These are phyloP conservation scores for Xenotilapia flavipinnis DNA, from an alignment of 2,113 vertebrate genomes.

Conservation along the genomic window DNA sequence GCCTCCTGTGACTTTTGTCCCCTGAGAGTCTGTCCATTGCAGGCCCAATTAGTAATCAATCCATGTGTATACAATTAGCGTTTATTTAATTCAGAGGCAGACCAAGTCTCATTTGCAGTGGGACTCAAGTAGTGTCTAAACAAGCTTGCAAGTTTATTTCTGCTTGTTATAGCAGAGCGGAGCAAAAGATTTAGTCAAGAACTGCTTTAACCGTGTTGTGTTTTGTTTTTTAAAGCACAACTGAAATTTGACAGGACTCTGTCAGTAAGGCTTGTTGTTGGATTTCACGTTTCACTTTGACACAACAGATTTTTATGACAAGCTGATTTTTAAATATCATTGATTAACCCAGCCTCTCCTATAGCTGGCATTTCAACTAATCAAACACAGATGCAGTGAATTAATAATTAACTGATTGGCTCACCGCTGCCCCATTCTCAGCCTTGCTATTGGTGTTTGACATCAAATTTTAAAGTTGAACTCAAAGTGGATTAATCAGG, in stretches of 20 bases:
- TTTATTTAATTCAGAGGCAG: neutral
- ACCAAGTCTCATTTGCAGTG: neutral
- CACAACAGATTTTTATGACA: neutral
- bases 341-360: neutral
- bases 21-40: neutral
- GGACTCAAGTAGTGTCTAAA: neutral
- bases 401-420: neutral
- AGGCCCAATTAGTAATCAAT: neutral
- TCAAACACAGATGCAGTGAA: neutral
- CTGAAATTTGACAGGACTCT: neutral
- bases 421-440: neutral
- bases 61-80: neutral
- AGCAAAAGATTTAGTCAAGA: neutral
- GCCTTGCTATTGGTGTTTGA: neutral
- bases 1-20: neutral
- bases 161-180: neutral
- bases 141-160: neutral
- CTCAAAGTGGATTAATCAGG: neutral
- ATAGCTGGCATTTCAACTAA: neutral
- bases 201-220: neutral
- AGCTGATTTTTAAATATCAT: neutral
- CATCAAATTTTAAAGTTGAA: neutral
- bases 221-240: neutral
- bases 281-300: neutral
- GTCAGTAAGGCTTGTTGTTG: neutral